Evolutionary conservation across 2,797 vertebrate species (phyloP).

Genomic region (Petrocephalus sullivani): DNA sequence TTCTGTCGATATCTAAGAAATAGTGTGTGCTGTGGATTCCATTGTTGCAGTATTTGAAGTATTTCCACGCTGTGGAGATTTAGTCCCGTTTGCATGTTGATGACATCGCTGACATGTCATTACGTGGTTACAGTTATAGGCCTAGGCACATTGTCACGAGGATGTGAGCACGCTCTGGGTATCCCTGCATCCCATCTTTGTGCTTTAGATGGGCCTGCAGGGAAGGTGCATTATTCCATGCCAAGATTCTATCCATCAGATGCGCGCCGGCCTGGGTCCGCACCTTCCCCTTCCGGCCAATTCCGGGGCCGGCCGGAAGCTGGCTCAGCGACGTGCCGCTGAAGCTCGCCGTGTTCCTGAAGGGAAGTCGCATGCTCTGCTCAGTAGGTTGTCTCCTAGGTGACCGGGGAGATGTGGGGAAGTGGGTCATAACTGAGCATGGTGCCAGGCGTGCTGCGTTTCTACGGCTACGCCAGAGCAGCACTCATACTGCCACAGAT

Average conservation of each 20-base stretch:
- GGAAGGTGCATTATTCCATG: not conserved
- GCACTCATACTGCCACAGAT: not conserved
- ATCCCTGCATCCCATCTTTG: not conserved
- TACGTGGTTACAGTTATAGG: not conserved
- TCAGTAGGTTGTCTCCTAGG: constrained; percentile 32
- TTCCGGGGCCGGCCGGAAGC: not conserved
- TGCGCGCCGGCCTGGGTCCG: not conserved
- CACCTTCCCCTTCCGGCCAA: not conserved
- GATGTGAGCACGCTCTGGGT: not conserved
- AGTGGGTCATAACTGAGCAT: constrained; percentile 39
- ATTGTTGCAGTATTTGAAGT: not conserved
- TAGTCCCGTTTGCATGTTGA: not conserved
- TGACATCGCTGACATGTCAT: not conserved
- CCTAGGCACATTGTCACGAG: not conserved
- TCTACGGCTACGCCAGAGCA: constrained; percentile 57
- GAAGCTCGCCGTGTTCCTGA: not conserved
- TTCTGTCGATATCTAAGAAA: not conserved
- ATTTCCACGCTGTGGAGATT: not conserved
- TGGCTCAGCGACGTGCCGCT: not conserved
- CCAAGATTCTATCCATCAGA: not conserved
- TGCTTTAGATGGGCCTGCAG: not conserved
- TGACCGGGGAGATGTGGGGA: constrained; percentile 36
- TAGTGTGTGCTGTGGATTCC: not conserved
- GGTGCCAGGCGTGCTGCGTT: constrained; percentile 50
- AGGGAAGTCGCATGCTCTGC: constrained; percentile 9